Evolutionary conservation across 2,888 invertebrate genomes (phyloP).

Genomic region (Deroplatys truncata): DNA sequence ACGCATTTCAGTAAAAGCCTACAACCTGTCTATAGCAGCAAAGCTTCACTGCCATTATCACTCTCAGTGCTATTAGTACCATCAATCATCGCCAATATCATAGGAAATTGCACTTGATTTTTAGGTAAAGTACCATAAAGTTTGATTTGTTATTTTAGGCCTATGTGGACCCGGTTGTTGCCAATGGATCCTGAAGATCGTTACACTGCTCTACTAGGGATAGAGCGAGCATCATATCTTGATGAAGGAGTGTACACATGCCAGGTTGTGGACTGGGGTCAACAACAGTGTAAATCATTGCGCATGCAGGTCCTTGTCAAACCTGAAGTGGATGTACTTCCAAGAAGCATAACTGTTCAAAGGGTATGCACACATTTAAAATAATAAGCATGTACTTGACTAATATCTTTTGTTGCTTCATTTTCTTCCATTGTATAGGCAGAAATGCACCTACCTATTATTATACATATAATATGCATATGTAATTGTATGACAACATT

Average conservation of each 20-base stretch:
- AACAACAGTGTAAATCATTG: constrained; percentile 63
- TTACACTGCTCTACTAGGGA: constrained; percentile 66
- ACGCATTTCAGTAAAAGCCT: too few relatives aligned
- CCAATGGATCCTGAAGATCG: constrained; percentile 51
- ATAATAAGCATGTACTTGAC: not conserved
- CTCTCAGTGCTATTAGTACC: too few relatives aligned
- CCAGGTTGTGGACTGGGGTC: constrained; percentile 66
- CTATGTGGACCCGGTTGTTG: constrained; percentile 61
- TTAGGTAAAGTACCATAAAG: too few relatives aligned
- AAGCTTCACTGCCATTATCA: too few relatives aligned
- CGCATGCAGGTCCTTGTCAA: constrained; percentile 57
- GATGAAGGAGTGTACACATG: constrained; percentile 80
- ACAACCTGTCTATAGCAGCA: too few relatives aligned
- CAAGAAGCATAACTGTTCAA: constrained; percentile 64
- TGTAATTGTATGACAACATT: too few relatives aligned
- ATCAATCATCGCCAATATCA: too few relatives aligned
- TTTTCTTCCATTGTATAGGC: too few relatives aligned
- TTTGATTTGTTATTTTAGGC: constrained; percentile 35
- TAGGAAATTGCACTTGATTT: too few relatives aligned
- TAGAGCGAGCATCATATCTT: constrained; percentile 62
- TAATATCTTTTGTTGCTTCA: too few relatives aligned
- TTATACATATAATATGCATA: too few relatives aligned
- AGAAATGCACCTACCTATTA: too few relatives aligned
- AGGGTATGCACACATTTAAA: constrained; percentile 50
- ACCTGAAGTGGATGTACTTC: constrained; percentile 63